These are phyloP conservation scores for Psephotus haematonotus DNA, from an alignment of 2,113 vertebrate species.

Conservation along the genomic window DNA sequence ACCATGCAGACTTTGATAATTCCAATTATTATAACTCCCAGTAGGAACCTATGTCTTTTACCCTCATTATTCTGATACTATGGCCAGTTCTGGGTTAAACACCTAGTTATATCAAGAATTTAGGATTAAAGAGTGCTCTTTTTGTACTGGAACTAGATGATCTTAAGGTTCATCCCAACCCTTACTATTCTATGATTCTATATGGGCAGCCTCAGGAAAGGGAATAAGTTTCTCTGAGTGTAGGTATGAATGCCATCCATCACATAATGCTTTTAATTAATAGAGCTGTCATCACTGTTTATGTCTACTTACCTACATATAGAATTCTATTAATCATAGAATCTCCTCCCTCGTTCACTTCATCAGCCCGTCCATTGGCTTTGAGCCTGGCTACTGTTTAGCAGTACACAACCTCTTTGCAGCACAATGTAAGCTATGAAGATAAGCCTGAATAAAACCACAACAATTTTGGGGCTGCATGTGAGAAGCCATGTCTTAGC, in stretches of 20 bases:
- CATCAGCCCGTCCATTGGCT: background rate
- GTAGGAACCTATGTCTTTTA: background rate
- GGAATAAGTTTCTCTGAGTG: background rate
- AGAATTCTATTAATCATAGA: background rate
- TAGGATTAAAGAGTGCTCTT: background rate
- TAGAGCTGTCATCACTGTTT: background rate
- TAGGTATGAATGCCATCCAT: background rate
- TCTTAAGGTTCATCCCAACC: background rate
- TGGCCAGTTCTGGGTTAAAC: background rate
- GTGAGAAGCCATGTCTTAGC: background rate
- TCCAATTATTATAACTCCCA: background rate
- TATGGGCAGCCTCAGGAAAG: background rate
- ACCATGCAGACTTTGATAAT: background rate
- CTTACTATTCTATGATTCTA: background rate
- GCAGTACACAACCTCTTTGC: background rate
- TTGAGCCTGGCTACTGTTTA: background rate
- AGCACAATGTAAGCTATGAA: background rate
- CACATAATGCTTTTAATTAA: background rate
- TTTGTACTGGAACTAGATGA: background rate
- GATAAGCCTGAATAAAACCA: slow-evolving; percentile 8
- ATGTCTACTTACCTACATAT: background rate
- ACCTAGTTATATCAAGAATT: background rate
- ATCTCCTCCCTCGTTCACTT: background rate
- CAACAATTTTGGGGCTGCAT: background rate
- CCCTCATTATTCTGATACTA: background rate